phyloP scores from a whole-genome alignment of 2,113 vertebrate species.

The Hydropotes inermis region DNA sequence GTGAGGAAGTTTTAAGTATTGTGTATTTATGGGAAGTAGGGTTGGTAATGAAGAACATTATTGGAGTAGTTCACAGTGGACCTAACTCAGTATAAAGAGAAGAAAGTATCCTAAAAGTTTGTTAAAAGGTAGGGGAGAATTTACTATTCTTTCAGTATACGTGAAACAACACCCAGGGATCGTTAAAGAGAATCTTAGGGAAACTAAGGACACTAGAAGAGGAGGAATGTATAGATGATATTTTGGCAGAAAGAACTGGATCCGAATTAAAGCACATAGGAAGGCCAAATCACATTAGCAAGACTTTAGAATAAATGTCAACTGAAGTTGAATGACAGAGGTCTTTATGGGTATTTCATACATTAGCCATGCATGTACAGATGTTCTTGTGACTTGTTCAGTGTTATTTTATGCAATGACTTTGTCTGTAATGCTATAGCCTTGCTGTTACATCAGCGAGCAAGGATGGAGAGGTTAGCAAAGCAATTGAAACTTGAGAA shows the following conservation, averaged over 20 bases:
- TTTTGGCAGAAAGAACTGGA: slow-evolving; percentile 11
- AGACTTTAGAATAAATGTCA: slow-evolving; percentile 24
- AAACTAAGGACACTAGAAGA: neutral
- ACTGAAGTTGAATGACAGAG: neutral
- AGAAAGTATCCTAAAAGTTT: neutral
- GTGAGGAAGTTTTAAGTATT: neutral
- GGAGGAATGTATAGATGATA: neutral
- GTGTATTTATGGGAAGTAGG: neutral
- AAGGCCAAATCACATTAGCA: neutral
- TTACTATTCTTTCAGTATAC: neutral
- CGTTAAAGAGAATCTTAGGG: slow-evolving; percentile 14
- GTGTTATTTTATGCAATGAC: slow-evolving; percentile 55
- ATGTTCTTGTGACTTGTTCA: slow-evolving; percentile 34
- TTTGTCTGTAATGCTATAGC: slow-evolving; percentile 82
- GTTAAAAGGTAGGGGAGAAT: neutral
- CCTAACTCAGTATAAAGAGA: neutral
- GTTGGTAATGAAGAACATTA: neutral
- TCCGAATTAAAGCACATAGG: slow-evolving; percentile 13
- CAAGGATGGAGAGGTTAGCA: slow-evolving; percentile 96
- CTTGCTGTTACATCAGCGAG: slow-evolving; percentile 96
- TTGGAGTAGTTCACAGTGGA: neutral
- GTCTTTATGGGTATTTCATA: neutral
- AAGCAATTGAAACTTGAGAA: slow-evolving; percentile 93
- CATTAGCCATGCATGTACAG: neutral
- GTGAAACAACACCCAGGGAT: neutral